Base-by-base conservation (phyloP, 1,140 invertebrate genomes). In the Neodiprion fabricii region DNA sequence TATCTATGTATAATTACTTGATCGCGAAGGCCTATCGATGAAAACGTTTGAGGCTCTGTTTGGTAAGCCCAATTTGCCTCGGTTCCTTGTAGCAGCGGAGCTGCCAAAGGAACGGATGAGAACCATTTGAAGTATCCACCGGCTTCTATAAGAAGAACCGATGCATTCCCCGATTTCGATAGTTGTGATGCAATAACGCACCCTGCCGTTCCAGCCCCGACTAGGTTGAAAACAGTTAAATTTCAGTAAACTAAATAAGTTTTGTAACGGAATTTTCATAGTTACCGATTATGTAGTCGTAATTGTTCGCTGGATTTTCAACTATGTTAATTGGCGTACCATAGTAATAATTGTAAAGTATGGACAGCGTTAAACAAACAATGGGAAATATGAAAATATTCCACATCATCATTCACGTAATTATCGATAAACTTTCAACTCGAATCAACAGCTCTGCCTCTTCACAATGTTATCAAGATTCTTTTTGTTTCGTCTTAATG, bases 131-230 rank as follows among this genome's bases (percentile, higher is more conserved):
- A 93, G 70, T 90, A 86, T n/a, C 90, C 91, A 1, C 94, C 94
- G 10, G 93, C 93, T 85, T 95, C 94, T 40, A 95, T 84, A 0
- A 95, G 84, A 48, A 95, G 81, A 1, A 95, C 92, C 47, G 89
- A 91, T 0, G 86, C 82, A 71, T 91, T 90, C 12, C 88, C 85
- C 71, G 91, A 86, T 80, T 92, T 91, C 5, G 91, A 91, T 23
- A 94, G 86, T 12, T 92, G 85, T 7, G 92, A 91, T 1, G 95
- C 95, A 14, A 96, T 79, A 0, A 96, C 94, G 75, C 93, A 94
- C 7, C 95, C 95, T 1, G 94, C 91, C 3, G 95, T 95, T 2
- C 95, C 95, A 23, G 93, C 95, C 12, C 95, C 95, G 74, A 96
- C 94, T 93, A 75, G 11, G 75, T 72, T 47, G 48, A 68, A 67